Percentiles rank a stretch among this genome's conserved stretches.
These are phyloP conservation scores for Tragelaphus buxtoni DNA, from an alignment of 2,113 vertebrate species.

Conservation along the genomic window DNA sequence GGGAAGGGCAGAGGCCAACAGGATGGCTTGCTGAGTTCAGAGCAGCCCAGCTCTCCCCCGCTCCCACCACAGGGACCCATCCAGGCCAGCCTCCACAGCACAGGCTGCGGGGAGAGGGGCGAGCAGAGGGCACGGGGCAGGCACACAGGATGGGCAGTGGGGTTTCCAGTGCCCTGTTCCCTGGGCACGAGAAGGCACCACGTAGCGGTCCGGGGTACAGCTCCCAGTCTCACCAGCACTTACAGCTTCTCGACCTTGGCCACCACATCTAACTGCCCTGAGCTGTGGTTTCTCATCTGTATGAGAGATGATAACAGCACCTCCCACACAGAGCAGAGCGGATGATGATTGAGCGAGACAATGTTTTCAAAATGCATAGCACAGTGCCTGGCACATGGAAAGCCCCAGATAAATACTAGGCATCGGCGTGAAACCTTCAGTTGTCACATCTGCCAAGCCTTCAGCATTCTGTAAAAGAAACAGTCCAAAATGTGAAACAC, in stretches of 20 bases:
- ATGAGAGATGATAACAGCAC: neutral
- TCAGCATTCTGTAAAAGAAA: neutral
- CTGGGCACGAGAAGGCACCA: rapidly evolving
- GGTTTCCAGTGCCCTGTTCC: neutral
- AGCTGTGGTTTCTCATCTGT: neutral
- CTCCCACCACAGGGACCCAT: rapidly evolving
- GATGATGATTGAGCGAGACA: neutral
- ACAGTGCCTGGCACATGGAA: neutral
- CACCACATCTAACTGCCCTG: rapidly evolving
- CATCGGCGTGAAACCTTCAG: neutral
- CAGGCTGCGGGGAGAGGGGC: rapidly evolving
- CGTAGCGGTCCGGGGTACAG: rapidly evolving
- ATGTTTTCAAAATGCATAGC: neutral
- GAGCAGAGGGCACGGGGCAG: neutral
- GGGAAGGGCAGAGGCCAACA: neutral
- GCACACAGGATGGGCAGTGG: no score
- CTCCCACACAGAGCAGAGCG: neutral
- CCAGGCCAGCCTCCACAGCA: neutral
- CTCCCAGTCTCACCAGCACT: neutral
- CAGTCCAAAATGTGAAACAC: neutral
- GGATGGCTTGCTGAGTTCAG: neutral
- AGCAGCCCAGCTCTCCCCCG: neutral
- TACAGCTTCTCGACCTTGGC: neutral
- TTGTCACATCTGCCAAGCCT: no score
- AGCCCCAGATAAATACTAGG: neutral